Conservation (phyloP, 2,797 vertebrate genomes). For the Champsocephalus esox region DNA sequence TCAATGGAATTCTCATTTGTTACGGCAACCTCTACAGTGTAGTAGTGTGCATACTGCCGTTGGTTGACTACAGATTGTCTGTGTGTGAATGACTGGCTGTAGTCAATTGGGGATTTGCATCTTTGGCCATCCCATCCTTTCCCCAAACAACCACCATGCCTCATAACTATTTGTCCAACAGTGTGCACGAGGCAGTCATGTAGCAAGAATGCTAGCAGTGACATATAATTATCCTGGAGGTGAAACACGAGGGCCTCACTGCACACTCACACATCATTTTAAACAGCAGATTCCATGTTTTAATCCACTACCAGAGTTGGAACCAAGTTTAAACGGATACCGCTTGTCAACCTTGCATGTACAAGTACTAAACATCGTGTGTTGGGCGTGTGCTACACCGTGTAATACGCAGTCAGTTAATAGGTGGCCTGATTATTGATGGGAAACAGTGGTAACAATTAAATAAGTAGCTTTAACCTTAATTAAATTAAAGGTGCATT, state of each 20-base stretch:
- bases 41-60: background rate
- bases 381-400: background rate
- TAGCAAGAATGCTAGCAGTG: slow-evolving; percentile 13
- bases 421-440: background rate
- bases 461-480: background rate
- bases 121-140: background rate
- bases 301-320: background rate
- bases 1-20: background rate
- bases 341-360: background rate
- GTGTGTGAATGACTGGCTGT: background rate
- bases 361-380: too few species aligned
- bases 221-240: slow-evolving; percentile 4
- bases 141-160: background rate
- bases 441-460: background rate
- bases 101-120: background rate
- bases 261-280: background rate
- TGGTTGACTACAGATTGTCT: background rate
- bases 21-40: background rate
- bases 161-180: background rate
- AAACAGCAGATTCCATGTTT: background rate
- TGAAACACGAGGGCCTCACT: background rate
- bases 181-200: background rate
- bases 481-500: background rate
- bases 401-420: background rate
- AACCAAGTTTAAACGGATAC: background rate